A percentile compares a stretch with the other conserved stretches of the same genome.
Conservation (phyloP, 2,113 vertebrate species). For the Propithecus coquereli region DNA sequence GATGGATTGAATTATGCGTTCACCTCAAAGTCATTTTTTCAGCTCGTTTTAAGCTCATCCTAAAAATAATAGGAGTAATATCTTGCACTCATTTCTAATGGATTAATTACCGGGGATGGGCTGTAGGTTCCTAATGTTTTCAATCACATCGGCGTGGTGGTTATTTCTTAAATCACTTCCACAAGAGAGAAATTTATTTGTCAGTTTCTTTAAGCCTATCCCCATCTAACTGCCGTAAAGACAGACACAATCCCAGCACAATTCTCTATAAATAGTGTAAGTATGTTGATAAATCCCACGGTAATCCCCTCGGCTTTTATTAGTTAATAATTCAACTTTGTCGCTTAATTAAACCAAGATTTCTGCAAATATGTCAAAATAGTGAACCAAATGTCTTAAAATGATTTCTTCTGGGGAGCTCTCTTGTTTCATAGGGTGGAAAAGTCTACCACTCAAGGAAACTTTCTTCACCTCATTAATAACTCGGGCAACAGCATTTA, state of each 20-base stretch:
- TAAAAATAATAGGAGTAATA: background rate
- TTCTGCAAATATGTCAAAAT: background rate
- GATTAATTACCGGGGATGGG: too few species aligned
- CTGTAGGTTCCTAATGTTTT: background rate
- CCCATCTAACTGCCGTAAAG: background rate
- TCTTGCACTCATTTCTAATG: background rate
- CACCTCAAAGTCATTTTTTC: background rate
- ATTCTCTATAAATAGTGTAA: background rate
- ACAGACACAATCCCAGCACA: background rate
- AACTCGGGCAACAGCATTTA: too few species aligned
- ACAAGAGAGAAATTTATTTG: background rate
- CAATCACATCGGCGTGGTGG: rapidly evolving
- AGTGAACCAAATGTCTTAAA: too few species aligned
- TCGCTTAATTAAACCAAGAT: background rate
- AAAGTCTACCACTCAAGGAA: too few species aligned
- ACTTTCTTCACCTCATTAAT: background rate
- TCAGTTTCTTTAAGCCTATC: background rate
- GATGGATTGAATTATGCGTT: background rate
- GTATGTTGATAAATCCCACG: background rate
- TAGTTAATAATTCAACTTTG: background rate
- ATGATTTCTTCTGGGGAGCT: background rate
- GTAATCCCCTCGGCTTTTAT: background rate
- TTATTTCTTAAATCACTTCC: background rate
- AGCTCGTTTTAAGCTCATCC: background rate
- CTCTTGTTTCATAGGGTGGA: rapidly evolving